Percentiles rank a stretch among this genome's conserved stretches.
Evolutionary conservation across 2,113 vertebrate genomes (phyloP).

Genomic region (Triplophysa dalaica): DNA sequence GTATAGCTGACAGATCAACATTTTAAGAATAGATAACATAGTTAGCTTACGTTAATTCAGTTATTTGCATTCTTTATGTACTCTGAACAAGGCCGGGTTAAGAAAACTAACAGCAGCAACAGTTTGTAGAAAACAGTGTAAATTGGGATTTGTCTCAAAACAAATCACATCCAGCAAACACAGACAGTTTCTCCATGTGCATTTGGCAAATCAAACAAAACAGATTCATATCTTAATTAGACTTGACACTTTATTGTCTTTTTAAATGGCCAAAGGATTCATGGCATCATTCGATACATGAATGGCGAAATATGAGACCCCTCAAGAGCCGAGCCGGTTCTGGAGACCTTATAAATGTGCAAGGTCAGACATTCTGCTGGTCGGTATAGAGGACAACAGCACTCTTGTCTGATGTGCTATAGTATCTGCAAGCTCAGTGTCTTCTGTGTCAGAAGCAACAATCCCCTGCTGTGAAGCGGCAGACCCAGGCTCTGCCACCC

Average conservation of each 20-base stretch:
- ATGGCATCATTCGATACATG: slow-evolving; percentile 61
- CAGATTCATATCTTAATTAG: slow-evolving; percentile 65
- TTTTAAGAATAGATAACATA: too few relatives aligned
- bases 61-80: too few relatives aligned
- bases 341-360: slow-evolving; percentile 68
- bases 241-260: slow-evolving; percentile 70
- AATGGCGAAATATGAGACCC: slow-evolving; percentile 73
- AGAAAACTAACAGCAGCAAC: too few relatives aligned
- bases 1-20: too few relatives aligned
- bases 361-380: slow-evolving; percentile 66
- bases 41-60: too few relatives aligned
- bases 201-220: slow-evolving; percentile 52
- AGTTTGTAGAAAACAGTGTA: not conserved
- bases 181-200: not conserved
- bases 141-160: slow-evolving; percentile 30
- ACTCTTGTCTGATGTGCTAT: slow-evolving; percentile 32
- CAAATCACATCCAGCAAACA: slow-evolving; percentile 16
- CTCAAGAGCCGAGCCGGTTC: slow-evolving; percentile 61
- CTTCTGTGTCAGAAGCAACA: slow-evolving; percentile 21
- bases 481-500: slow-evolving; percentile 24
- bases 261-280: slow-evolving; percentile 57
- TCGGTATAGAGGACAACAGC: slow-evolving; percentile 15
- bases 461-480: slow-evolving; percentile 22
- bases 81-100: too few relatives aligned
- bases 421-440: slow-evolving; percentile 32